Conservation (phyloP, 2,797 vertebrate species). For the Calcarius lapponicus region DNA sequence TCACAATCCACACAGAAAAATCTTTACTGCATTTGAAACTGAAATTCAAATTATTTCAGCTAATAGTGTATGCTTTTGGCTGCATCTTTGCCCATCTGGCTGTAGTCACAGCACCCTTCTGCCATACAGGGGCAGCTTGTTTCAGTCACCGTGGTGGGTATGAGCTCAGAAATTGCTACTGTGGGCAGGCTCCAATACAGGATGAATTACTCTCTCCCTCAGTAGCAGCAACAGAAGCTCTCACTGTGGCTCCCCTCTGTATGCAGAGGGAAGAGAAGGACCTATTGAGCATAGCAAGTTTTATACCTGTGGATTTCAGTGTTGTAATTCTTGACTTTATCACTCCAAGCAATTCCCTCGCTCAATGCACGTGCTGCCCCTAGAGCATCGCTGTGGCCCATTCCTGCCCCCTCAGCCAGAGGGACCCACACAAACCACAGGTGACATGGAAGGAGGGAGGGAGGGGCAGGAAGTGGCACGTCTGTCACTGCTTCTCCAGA, state of each 20-base stretch:
- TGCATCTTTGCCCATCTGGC: background rate
- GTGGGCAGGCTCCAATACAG: background rate
- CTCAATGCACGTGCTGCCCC: accelerated
- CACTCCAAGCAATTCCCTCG: accelerated
- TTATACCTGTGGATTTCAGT: background rate
- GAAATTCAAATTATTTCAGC: background rate
- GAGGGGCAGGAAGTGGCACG: accelerated
- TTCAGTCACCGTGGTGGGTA: background rate
- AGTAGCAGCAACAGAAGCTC: background rate
- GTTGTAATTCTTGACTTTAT: background rate
- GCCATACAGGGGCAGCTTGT: background rate
- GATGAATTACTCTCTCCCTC: background rate
- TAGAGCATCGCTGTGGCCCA: accelerated
- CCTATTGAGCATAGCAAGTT: background rate
- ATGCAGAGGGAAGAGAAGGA: background rate
- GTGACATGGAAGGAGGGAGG: background rate
- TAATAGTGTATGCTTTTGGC: background rate
- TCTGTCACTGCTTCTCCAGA: background rate
- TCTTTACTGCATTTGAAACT: background rate
- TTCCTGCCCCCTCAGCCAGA: background rate
- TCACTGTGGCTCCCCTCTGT: background rate
- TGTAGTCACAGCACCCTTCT: background rate
- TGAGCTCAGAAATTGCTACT: background rate
- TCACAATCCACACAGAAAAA: background rate
- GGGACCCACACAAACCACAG: background rate